Percentiles rank a stretch among this genome's conserved stretches.
phyloP scores from a whole-genome alignment of 2,113 vertebrate species.

The Rhineura floridana region DNA sequence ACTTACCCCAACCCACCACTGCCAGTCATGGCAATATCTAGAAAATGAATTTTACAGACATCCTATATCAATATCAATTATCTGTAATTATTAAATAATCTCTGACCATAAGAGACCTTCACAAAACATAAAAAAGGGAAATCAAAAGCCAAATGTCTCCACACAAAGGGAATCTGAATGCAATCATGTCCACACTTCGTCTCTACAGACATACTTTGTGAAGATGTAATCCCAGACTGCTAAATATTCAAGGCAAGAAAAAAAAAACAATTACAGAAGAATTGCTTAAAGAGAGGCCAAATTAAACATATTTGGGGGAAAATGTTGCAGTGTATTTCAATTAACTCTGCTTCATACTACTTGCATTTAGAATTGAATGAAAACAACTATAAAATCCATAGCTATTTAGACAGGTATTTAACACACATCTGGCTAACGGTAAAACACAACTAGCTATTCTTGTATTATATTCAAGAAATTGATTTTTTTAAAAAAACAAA shows the following conservation, averaged over 20 bases:
- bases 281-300: slow-evolving; percentile 14
- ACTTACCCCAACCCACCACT: too few species aligned
- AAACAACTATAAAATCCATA: slow-evolving; percentile 49
- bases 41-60: too few species aligned
- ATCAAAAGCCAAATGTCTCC: too few species aligned
- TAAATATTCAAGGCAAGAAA: background rate
- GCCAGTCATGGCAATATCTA: too few species aligned
- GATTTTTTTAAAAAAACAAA: slow-evolving; percentile 51
- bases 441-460: slow-evolving; percentile 37
- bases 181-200: too few species aligned
- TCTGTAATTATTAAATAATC: too few species aligned
- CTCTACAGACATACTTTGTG: too few species aligned
- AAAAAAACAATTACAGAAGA: background rate
- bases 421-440: slow-evolving; percentile 44
- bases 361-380: slow-evolving; percentile 49
- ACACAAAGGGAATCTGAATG: too few species aligned
- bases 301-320: slow-evolving; percentile 26
- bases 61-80: too few species aligned
- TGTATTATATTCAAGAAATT: slow-evolving; percentile 39
- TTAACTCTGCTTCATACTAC: slow-evolving; percentile 22
- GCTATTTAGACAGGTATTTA: slow-evolving; percentile 49
- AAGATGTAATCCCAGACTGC: background rate
- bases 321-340: slow-evolving; percentile 16
- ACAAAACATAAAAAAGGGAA: too few species aligned
- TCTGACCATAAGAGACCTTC: too few species aligned